Conservation (phyloP, 2,797 vertebrate genomes). For the Mycteria americana region DNA sequence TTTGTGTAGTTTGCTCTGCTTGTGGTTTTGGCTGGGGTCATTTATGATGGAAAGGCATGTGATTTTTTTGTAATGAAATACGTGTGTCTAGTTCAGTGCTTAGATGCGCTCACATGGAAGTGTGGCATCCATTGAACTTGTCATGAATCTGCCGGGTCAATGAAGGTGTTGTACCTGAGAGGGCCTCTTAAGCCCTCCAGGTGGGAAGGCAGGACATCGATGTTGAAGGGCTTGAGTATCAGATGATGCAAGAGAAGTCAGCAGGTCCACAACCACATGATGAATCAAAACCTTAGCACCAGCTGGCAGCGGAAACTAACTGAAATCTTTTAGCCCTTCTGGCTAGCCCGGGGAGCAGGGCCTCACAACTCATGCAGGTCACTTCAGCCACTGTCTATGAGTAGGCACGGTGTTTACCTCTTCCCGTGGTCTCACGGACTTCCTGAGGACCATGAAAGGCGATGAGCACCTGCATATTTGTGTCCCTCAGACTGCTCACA, state of each 20-base stretch:
- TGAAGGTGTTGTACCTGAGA: background rate
- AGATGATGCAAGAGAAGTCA: background rate
- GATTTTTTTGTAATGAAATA: background rate
- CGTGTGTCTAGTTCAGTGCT: background rate
- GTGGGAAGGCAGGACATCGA: background rate
- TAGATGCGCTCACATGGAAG: background rate
- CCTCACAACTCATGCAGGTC: rapidly evolving
- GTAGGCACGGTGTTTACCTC: background rate
- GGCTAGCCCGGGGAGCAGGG: background rate
- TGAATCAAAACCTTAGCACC: background rate
- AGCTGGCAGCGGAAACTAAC: background rate
- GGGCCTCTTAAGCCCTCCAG: background rate
- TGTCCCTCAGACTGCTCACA: rapidly evolving
- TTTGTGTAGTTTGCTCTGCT: background rate
- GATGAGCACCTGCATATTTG: background rate
- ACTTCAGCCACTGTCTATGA: no score
- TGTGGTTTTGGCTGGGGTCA: background rate
- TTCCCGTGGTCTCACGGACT: rapidly evolving
- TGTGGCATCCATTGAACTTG: background rate
- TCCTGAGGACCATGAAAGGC: background rate
- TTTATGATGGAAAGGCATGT: background rate
- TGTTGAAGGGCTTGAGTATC: background rate
- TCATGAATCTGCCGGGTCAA: background rate
- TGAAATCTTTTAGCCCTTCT: background rate
- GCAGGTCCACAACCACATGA: rapidly evolving